Base-by-base conservation (phyloP, 2,888 invertebrate species). In the Orthosia gothica region DNA sequence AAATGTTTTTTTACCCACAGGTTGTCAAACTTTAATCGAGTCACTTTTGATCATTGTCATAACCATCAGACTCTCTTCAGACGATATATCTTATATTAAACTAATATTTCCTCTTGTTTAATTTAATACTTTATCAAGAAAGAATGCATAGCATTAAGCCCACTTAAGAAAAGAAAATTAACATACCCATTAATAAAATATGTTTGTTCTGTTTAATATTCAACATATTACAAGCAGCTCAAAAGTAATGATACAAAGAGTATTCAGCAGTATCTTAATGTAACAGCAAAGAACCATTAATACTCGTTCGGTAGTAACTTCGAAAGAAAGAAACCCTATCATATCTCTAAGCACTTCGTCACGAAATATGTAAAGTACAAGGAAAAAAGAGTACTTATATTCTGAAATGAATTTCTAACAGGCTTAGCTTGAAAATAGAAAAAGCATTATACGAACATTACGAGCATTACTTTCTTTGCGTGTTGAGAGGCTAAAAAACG, bases 401-500 rank as follows among this genome's bases (percentile, higher is more conserved):
- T 74, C 74, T 65, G 52, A 45, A 86, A 80, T 87, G 71, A 85
- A 85, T 83, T 83, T 76, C 78, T 79, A 83, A 81, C 80, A 79
- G 74, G 79, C 76, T 79, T 77, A 71, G 70, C 71, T 58, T 75
- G 83, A 77, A 82, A 85, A 83, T 85, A 83, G 86, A 79, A 84
- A 85, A 81, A 57, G 75, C 74, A 79, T 87, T 85, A 84, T 76
- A 73, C 81, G 78, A 65, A 80, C 68, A 83, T 77, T 72, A 81
- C n/a, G 71, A 82, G 76, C 78, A 81, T 84, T 82, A 84, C 82
- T 81, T 83, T 79, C 83, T 85, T 87, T 79, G 84, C 84, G 86
- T 87, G 87, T 83, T 80, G 84, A 81, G 82, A 75, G 81, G 82
- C 79, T 84, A 87, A 81, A 84, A 87, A 87, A 74, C 52, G 59